A percentile compares a stretch with the other conserved stretches of the same genome.
Conservation (phyloP, 2,113 vertebrate genomes). For the Petrocephalus zakoni region DNA sequence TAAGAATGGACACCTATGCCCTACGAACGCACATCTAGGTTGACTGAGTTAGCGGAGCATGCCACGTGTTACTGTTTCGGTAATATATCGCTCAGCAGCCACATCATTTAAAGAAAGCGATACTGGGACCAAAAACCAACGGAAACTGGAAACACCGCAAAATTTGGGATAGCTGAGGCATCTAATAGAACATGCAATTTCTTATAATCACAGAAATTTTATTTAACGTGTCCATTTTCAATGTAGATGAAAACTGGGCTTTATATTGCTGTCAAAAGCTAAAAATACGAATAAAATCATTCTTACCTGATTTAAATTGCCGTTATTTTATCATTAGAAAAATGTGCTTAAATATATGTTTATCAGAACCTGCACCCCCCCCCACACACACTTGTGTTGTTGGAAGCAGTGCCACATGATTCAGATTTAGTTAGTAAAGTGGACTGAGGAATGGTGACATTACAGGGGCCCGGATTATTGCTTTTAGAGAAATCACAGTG, state of each 20-base stretch:
- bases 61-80: neutral
- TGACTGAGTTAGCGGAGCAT: neutral
- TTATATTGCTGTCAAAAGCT: neutral
- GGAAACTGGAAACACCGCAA: neutral
- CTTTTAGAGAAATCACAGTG: slow-evolving; percentile 29
- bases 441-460: slow-evolving; percentile 30
- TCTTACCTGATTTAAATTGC: neutral
- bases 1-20: neutral
- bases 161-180: neutral
- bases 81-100: neutral
- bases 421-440: slow-evolving; percentile 17
- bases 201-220: neutral
- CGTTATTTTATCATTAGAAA: neutral
- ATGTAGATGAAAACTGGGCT: neutral
- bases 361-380: neutral
- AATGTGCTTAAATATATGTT: neutral
- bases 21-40: neutral
- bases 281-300: neutral
- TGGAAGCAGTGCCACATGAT: neutral
- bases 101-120: neutral
- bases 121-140: neutral
- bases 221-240: neutral
- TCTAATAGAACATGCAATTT: neutral
- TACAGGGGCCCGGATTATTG: slow-evolving; percentile 28
- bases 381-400: neutral